These are phyloP conservation scores for Trachythela sp. DNA, from an alignment of 64 coral and sea anemone species.

Conservation along the genomic window DNA sequence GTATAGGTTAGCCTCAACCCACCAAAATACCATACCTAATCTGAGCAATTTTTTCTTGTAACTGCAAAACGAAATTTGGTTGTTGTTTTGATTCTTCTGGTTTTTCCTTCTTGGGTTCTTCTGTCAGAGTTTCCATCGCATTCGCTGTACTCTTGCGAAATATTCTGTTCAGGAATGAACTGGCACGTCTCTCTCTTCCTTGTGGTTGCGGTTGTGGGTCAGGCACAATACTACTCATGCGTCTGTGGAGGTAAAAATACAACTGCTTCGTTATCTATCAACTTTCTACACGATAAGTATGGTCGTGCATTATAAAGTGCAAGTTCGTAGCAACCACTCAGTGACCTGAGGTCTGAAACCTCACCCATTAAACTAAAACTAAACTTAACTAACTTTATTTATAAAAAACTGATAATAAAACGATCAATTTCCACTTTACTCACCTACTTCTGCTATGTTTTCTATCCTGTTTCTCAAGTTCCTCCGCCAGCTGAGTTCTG, in stretches of 20 bases:
- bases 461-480: constrained; percentile 84
- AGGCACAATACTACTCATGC: constrained; percentile 62
- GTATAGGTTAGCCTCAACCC: no score
- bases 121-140: not conserved
- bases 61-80: not conserved
- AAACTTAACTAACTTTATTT: no score
- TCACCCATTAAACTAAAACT: no score
- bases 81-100: constrained; percentile 37
- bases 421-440: no score
- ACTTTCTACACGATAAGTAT: not conserved
- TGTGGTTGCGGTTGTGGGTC: not conserved
- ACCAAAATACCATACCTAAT: not conserved
- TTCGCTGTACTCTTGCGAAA: constrained; percentile 42
- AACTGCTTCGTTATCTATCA: no score
- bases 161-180: constrained; percentile 1
- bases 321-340: not conserved
- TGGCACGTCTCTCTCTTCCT: not conserved
- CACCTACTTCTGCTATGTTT: constrained; percentile 64
- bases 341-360: no score
- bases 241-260: constrained; percentile 33
- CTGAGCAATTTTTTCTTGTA: not conserved
- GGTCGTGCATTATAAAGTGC: not conserved
- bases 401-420: no score
- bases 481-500: constrained; percentile 73
- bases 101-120: constrained; percentile 36